These are phyloP conservation scores for Bolinopsis microptera DNA, from an alignment of 37 sponge, comb jelly and placozoan genomes.

Conservation along the genomic window DNA sequence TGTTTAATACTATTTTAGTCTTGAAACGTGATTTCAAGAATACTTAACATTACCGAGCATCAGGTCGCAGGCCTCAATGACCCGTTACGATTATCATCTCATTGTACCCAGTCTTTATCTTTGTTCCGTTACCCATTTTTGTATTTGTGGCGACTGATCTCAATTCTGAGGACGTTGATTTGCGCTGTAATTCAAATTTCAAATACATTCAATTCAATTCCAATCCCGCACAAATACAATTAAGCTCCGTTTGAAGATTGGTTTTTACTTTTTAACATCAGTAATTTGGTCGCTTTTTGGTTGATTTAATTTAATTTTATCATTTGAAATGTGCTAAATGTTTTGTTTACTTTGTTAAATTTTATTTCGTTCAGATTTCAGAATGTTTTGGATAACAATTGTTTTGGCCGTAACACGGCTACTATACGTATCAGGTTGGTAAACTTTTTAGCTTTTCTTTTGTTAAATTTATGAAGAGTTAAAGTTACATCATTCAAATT, in stretches of 20 bases:
- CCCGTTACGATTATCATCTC: neutral
- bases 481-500: too few relatives aligned
- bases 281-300: neutral
- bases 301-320: neutral
- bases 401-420: neutral
- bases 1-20: neutral
- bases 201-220: neutral
- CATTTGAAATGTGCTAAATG: neutral
- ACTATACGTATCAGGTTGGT: neutral
- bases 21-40: neutral
- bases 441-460: too few relatives aligned
- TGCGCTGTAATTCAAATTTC: neutral
- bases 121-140: neutral
- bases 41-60: neutral
- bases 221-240: neutral
- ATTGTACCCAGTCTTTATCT: neutral
- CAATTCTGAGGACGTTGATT: neutral
- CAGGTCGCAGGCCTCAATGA: neutral
- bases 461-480: too few relatives aligned
- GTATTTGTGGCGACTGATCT: neutral
- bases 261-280: neutral
- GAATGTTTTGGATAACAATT: neutral
- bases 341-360: neutral
- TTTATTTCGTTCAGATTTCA: neutral
- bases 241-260: neutral